Percentiles rank a stretch among this genome's conserved stretches.
Evolutionary conservation across 2,888 invertebrate species (phyloP).

Genomic region (Tetheella fluctuosa): DNA sequence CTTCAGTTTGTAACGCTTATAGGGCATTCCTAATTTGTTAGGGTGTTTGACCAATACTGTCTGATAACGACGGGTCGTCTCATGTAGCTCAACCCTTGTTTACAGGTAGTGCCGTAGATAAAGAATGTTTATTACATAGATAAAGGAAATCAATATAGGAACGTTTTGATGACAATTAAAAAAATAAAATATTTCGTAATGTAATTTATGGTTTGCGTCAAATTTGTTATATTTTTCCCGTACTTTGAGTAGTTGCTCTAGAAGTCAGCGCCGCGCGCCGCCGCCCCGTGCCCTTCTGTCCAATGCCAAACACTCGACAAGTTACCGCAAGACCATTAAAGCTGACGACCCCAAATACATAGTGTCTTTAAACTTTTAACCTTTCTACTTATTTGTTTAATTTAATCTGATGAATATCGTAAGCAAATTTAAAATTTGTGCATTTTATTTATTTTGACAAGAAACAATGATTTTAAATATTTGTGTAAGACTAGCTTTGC

Average conservation of each 20-base stretch:
- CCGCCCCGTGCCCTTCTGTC: background rate
- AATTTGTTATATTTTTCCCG: background rate
- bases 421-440: too few species aligned
- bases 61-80: constrained; percentile 39
- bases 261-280: background rate
- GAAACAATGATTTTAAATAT: too few species aligned
- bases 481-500: too few species aligned
- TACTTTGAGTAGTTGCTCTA: background rate
- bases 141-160: background rate
- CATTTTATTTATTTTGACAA: too few species aligned
- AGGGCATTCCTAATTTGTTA: constrained; percentile 32
- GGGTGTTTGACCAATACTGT: constrained; percentile 34
- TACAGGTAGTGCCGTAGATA: constrained; percentile 39
- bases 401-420: background rate
- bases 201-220: background rate
- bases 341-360: background rate
- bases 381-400: background rate
- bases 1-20: constrained; percentile 11
- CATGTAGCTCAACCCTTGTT: constrained; percentile 32
- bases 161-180: background rate
- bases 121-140: background rate
- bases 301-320: constrained; percentile 3
- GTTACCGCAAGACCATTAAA: background rate
- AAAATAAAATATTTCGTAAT: background rate
- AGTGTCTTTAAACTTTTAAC: background rate